Conservation (phyloP, 2,113 vertebrate genomes). For the Sardina pilchardus region DNA sequence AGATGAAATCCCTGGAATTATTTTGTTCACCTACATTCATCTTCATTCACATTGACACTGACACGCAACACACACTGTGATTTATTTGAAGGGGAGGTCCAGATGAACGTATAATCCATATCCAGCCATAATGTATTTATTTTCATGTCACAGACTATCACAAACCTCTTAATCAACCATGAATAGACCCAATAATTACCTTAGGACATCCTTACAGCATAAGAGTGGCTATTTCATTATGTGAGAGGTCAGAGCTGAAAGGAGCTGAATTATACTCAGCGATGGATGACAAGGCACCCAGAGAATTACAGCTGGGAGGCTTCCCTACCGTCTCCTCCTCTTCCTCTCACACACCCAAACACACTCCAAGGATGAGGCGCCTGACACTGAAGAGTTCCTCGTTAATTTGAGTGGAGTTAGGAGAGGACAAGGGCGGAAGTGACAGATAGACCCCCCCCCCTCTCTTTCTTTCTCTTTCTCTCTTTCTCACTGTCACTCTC, state of each 20-base stretch:
- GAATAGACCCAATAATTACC: background rate
- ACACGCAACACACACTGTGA: background rate
- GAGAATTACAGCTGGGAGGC: background rate
- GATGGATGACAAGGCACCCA: background rate
- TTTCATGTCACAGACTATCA: background rate
- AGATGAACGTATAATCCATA: background rate
- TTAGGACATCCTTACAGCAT: background rate
- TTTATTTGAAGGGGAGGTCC: background rate
- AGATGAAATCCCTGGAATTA: no score
- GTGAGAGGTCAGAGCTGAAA: background rate
- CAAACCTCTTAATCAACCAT: background rate
- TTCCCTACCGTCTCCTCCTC: background rate
- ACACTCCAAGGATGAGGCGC: constrained; percentile 1
- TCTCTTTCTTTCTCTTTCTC: background rate
- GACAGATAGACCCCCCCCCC: background rate
- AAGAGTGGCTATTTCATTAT: background rate
- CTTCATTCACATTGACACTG: no score
- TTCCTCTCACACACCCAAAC: background rate
- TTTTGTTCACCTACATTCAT: no score
- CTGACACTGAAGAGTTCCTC: constrained; percentile 3
- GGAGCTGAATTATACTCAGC: background rate
- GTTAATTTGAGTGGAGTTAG: constrained; percentile 9
- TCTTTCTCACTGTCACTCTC: background rate
- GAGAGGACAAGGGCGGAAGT: background rate
- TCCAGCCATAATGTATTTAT: background rate